Percentiles rank a stretch among this genome's conserved stretches.
Evolutionary conservation across 1,140 invertebrate genomes (phyloP).

Genomic region (Drosophila nigrodunni): DNA sequence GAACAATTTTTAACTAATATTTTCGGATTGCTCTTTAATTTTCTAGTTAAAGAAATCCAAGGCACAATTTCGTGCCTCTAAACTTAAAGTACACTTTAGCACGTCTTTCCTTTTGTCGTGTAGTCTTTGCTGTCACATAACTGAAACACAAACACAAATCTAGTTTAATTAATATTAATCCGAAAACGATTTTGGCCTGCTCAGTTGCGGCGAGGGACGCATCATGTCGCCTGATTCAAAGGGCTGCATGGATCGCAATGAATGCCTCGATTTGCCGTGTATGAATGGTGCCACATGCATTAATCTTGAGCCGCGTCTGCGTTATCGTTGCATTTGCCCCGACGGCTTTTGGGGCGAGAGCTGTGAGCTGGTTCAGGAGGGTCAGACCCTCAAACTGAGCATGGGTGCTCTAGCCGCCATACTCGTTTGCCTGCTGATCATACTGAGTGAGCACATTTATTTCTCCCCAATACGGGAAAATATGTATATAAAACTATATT

Average conservation of each 20-base stretch:
- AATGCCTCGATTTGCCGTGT: slow-evolving; percentile 96
- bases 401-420: slow-evolving; percentile 97
- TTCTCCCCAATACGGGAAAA: not conserved
- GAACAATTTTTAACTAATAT: too few relatives aligned
- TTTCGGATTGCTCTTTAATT: not conserved
- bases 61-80: too few relatives aligned
- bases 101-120: not conserved
- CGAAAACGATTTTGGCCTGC: not conserved
- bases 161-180: slow-evolving; percentile 1
- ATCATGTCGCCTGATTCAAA: slow-evolving; percentile 94
- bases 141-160: not conserved
- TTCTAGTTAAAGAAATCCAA: not conserved
- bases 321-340: slow-evolving; percentile 93
- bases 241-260: slow-evolving; percentile 96
- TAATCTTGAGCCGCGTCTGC: slow-evolving; percentile 93
- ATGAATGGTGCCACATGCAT: slow-evolving; percentile 95
- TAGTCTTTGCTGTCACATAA: not conserved
- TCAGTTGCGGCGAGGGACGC: slow-evolving; percentile 95
- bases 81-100: too few relatives aligned
- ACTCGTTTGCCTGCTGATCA: slow-evolving; percentile 96
- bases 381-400: slow-evolving; percentile 95
- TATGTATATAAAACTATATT: not conserved
- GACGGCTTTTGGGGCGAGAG: slow-evolving; percentile 97
- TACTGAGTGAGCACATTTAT: slow-evolving; percentile 92
- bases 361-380: slow-evolving; percentile 96